Conservation (phyloP, 2,888 invertebrate genomes). For the Bombylius discolor region DNA sequence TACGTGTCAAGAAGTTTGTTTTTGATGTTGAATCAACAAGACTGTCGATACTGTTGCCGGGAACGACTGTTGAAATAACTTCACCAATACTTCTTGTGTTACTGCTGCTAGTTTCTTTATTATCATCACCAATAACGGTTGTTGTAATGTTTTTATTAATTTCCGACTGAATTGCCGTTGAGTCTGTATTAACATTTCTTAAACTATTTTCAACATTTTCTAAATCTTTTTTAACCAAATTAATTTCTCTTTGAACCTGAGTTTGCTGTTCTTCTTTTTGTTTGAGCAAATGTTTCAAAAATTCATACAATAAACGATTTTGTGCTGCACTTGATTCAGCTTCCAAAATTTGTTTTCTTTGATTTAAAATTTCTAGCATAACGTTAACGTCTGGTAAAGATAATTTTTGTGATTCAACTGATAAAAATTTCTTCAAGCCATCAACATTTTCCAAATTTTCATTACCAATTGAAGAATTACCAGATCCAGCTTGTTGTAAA, state of each 20-base stretch:
- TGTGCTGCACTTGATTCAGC: conserved; percentile 69
- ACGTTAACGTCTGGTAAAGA: conserved; percentile 68
- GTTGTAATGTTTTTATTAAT: too few species aligned
- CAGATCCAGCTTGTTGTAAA: conserved; percentile 21
- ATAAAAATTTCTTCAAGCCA: conserved; percentile 49
- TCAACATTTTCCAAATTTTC: conserved; percentile 27
- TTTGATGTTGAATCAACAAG: conserved; percentile 4
- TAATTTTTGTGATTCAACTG: conserved; percentile 55
- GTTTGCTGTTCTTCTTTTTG: conserved; percentile 56
- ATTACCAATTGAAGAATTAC: conserved; percentile 17
- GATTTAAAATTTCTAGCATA: conserved; percentile 65
- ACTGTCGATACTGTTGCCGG: not conserved
- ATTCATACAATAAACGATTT: conserved; percentile 70
- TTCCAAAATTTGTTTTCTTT: conserved; percentile 65
- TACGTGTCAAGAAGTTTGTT: conserved; percentile 11
- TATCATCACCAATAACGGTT: too few species aligned
- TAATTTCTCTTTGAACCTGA: conserved; percentile 55
- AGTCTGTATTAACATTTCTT: conserved; percentile 15
- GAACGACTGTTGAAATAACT: not conserved
- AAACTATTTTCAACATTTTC: conserved; percentile 56
- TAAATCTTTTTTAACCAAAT: conserved; percentile 61
- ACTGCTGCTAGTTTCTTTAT: not conserved
- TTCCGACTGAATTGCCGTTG: not conserved
- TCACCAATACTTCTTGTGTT: too few species aligned
- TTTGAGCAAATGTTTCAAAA: conserved; percentile 60